These are phyloP conservation scores for Horisme vitalbata DNA, from an alignment of 2,888 invertebrate genomes.

Conservation along the genomic window DNA sequence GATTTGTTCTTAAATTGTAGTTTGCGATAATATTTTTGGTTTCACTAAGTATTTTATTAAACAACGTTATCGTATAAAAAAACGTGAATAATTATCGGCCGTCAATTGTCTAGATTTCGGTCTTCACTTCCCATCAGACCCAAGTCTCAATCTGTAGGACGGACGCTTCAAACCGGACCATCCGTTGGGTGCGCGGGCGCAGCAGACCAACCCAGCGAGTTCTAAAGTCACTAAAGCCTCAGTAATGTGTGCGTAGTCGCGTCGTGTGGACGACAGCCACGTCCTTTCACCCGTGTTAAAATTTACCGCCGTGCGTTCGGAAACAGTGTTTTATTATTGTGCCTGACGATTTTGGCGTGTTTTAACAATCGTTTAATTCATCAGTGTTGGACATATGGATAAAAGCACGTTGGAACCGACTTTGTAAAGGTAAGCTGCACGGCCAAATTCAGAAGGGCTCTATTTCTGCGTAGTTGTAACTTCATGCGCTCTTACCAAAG, in stretches of 20 bases:
- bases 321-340: conserved; percentile 65
- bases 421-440: conserved; percentile 64
- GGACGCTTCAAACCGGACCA: conserved; percentile 65
- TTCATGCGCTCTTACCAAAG: conserved; percentile 51
- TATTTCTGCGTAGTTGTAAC: conserved; percentile 49
- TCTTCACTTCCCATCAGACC: conserved; percentile 18
- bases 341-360: conserved; percentile 60
- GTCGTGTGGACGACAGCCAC: conserved; percentile 49
- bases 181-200: conserved; percentile 66
- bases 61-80: too few species aligned
- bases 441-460: conserved; percentile 56
- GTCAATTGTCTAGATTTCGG: conserved; percentile 23
- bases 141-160: conserved; percentile 31
- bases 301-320: conserved; percentile 59
- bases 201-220: conserved; percentile 58
- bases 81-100: too few species aligned
- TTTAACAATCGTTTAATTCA: conserved; percentile 45
- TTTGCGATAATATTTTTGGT: too few species aligned
- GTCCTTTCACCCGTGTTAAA: conserved; percentile 44
- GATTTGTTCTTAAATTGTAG: too few species aligned
- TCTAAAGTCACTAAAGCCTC: conserved; percentile 36
- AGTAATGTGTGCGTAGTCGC: conserved; percentile 65
- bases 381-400: conserved; percentile 52
- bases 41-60: too few species aligned
- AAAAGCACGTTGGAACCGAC: conserved; percentile 46